These are phyloP conservation scores for Tenthredo mesomela DNA, from an alignment of 2,888 invertebrate species.

Conservation along the genomic window DNA sequence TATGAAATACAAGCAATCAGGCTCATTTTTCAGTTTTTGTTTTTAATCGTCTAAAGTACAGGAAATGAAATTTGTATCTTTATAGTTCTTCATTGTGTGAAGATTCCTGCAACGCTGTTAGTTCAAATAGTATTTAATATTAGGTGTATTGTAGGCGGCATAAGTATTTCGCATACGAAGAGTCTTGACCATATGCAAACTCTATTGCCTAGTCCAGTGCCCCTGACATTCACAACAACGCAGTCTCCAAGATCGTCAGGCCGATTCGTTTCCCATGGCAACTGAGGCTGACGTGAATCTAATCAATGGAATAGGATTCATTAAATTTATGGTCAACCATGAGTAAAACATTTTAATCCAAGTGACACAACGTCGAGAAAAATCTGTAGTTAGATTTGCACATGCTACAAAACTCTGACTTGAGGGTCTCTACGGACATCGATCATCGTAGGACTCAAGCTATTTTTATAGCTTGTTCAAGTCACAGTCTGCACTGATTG, in stretches of 20 bases:
- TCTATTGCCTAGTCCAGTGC: not conserved
- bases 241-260: constrained; percentile 23
- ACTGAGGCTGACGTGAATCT: not conserved
- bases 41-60: not conserved
- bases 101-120: not conserved
- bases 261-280: constrained; percentile 14
- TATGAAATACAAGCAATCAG: not conserved
- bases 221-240: constrained; percentile 6
- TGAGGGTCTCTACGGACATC: not conserved
- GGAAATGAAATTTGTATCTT: not conserved
- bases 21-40: not conserved
- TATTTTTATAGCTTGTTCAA: not conserved
- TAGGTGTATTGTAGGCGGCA: not conserved
- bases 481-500: not conserved
- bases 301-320: not conserved
- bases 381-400: constrained; percentile 9
- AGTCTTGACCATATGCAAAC: not conserved
- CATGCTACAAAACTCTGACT: not conserved
- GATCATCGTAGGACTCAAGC: not conserved
- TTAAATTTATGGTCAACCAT: not conserved
- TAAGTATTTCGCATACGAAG: constrained; percentile 40
- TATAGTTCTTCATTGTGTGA: not conserved
- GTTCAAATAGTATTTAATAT: not conserved
- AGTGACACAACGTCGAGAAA: not conserved
- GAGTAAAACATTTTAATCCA: not conserved